Percentiles rank a stretch among this genome's conserved stretches.
Conservation (phyloP, 2,888 invertebrate species). For the Nymphalis polychloros region DNA sequence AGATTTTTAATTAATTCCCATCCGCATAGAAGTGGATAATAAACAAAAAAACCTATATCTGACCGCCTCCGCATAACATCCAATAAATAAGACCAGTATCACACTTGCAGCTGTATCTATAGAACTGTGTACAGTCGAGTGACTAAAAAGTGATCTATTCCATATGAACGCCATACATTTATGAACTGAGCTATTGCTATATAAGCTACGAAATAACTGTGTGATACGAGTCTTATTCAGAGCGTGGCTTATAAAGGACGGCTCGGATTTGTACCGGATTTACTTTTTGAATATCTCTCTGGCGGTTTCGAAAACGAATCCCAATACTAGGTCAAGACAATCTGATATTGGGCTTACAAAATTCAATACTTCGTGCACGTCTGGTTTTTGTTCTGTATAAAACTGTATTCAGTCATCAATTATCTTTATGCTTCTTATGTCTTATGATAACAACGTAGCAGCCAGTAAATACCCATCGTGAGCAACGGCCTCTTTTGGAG, state of each 20-base stretch:
- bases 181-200: background rate
- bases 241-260: conserved; percentile 31
- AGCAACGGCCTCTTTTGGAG: no score
- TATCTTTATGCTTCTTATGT: no score
- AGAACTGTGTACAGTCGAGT: background rate
- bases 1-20: no score
- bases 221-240: conserved; percentile 26
- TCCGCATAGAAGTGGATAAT: no score
- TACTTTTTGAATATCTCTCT: conserved; percentile 32
- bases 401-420: no score
- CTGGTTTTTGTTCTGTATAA: background rate
- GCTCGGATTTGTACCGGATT: conserved; percentile 25
- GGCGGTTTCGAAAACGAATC: conserved; percentile 23
- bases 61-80: no score
- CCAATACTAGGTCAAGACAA: conserved; percentile 14
- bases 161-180: conserved; percentile 1
- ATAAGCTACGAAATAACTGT: conserved; percentile 18
- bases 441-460: no score
- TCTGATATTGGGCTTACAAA: background rate
- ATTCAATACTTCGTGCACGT: background rate
- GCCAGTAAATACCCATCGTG: no score
- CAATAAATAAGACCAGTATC: no score
- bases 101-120: no score
- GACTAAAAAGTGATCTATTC: background rate
- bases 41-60: no score